These are phyloP conservation scores for Tapirus terrestris DNA, from an alignment of 2,113 vertebrate genomes.

Conservation along the genomic window DNA sequence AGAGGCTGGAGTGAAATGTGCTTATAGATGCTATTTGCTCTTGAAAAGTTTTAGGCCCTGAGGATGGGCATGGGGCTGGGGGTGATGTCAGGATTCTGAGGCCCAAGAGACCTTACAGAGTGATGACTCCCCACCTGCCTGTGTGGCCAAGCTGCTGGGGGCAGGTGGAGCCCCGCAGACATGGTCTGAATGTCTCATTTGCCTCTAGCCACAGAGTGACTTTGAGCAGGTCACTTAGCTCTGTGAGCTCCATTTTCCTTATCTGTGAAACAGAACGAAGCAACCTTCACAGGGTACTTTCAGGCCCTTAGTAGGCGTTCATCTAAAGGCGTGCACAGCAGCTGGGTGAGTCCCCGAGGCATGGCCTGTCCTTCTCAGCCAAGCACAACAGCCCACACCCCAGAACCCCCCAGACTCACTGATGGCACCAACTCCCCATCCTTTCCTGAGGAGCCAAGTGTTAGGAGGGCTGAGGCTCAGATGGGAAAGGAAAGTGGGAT, in stretches of 20 bases:
- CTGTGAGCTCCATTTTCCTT: neutral
- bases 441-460: neutral
- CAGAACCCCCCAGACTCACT: neutral
- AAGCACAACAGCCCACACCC: neutral
- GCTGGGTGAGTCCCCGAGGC: neutral
- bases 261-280: neutral
- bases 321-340: neutral
- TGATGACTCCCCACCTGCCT: neutral
- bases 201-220: neutral
- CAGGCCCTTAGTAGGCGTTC: neutral
- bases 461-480: neutral
- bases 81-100: neutral
- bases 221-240: neutral
- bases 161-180: neutral
- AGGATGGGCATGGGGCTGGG: neutral
- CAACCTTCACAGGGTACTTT: neutral
- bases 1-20: neutral
- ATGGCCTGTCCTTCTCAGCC: neutral
- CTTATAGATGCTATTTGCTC: neutral
- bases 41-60: neutral
- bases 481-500: neutral
- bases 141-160: neutral
- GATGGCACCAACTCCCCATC: neutral
- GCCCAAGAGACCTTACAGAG: neutral
- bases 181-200: neutral